Conservation (phyloP, 2,888 invertebrate species). For the Cephus runcator region DNA sequence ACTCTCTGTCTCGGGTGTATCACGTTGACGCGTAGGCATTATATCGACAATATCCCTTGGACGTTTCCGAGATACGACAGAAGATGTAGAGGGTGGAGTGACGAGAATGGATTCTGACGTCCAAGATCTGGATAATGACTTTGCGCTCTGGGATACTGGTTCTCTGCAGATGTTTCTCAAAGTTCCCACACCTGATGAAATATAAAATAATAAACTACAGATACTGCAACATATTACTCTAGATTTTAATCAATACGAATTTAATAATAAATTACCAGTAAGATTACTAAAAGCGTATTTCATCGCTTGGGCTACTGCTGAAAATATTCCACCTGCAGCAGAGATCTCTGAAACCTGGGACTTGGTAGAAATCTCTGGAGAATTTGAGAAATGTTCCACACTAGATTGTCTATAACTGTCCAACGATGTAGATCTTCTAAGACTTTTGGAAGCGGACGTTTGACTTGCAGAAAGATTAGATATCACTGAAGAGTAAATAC, state of each 20-base stretch:
- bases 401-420: slow-evolving; percentile 37
- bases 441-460: not conserved
- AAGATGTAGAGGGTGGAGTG: slow-evolving; percentile 18
- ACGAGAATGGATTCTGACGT: slow-evolving; percentile 13
- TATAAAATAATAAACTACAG: not conserved
- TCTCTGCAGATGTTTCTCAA: slow-evolving; percentile 12
- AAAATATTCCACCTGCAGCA: slow-evolving; percentile 43
- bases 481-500: not conserved
- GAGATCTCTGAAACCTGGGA: slow-evolving; percentile 4
- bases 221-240: too few relatives aligned
- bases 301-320: slow-evolving; percentile 50
- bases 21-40: not conserved
- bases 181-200: not conserved
- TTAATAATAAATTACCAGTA: slow-evolving; percentile 38
- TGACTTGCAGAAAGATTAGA: not conserved
- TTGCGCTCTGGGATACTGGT: slow-evolving; percentile 4
- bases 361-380: slow-evolving; percentile 9
- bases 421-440: slow-evolving; percentile 34
- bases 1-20: not conserved
- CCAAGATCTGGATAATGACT: slow-evolving; percentile 3
- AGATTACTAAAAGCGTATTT: slow-evolving; percentile 49
- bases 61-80: slow-evolving; percentile 40
- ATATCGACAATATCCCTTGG: slow-evolving; percentile 37
- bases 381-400: slow-evolving; percentile 15
- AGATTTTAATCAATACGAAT: not conserved